Base-by-base conservation (phyloP, 1,140 invertebrate species). In the Drosophila erecta region DNA sequence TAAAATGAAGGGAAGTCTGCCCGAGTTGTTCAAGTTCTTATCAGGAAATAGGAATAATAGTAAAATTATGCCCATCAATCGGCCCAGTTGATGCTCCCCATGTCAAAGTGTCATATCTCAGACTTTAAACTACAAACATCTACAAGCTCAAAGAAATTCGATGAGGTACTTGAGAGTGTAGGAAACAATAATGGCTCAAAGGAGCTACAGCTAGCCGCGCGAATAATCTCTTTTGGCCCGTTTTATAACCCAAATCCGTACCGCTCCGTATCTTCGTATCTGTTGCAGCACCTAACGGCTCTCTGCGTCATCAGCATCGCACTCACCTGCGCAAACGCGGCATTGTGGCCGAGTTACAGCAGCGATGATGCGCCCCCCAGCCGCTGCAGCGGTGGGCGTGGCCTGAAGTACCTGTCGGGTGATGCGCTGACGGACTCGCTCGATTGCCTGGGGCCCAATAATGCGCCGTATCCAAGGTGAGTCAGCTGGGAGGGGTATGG, bases 321-420 rank as follows among this genome's bases (percentile, higher is more conserved):
- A 69, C 81, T 83, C 62, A 77, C 78, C 69, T 81, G 84, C 51
- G 81, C 77, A n/a, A 76, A 73, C 49, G 90, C 90, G 49, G 77
- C 91, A 38, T 35, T 92, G 49, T 92, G 91, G 91, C 78, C 91
- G 43, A 87, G 72, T 64, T 91, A 75, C 43, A 83, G 81, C 46
- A 77, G 72, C 55, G 64, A 62, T 24, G 51, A 92, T 83, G 37
- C 86, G 70, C 76, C 81, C 43, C 44, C 56, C 11, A 92, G 92
- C 64, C 94, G 93, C 92, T 95, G 95, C 80, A 89, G 93, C 83
- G 94, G 93, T 30, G 94, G 94, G 49, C 92, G 79, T 60, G 95
- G 95, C 22, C 92, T 97, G 47, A 97, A 97, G 92, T 97, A 97
- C 89, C 93, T 96, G 7, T 97, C 96, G 95, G 97, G 97, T 7